Conservation (phyloP, 2,888 invertebrate genomes). For the Capitulum mitella region DNA sequence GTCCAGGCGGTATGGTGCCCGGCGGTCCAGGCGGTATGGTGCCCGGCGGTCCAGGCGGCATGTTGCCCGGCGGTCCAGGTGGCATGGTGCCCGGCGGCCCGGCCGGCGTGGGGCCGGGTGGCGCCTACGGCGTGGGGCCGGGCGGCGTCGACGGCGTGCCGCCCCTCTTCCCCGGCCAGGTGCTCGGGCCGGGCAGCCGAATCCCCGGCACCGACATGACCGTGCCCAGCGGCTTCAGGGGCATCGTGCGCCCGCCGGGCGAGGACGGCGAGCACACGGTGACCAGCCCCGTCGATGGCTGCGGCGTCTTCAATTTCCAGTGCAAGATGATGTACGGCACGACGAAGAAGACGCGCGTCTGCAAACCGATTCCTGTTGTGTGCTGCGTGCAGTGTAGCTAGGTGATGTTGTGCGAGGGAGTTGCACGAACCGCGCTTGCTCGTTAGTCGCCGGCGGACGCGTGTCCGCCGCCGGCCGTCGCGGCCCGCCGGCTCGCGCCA, state of each 20-base stretch:
- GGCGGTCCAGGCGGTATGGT: neutral
- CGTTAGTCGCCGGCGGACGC: neutral
- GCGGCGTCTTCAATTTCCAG: constrained; percentile 10
- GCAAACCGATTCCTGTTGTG: neutral
- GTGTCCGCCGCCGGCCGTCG: neutral
- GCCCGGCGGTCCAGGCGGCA: neutral
- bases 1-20: neutral
- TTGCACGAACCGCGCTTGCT: neutral
- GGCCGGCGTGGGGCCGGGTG: too few relatives aligned
- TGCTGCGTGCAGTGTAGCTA: neutral
- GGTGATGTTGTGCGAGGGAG: neutral
- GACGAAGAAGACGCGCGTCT: neutral
- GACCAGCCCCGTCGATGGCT: neutral
- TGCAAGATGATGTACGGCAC: neutral
- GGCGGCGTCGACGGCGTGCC: too few relatives aligned
- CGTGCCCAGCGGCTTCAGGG: neutral
- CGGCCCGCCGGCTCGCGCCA: too few relatives aligned
- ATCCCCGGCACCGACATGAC: neutral
- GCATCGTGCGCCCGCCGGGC: neutral
- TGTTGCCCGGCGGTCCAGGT: neutral
- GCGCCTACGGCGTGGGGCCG: too few relatives aligned
- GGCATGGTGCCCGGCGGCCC: too few relatives aligned
- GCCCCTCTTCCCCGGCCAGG: neutral
- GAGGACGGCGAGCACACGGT: neutral
- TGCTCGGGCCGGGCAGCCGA: neutral